A percentile compares a stretch with the other conserved stretches of the same genome.
Conservation (phyloP, 2,797 vertebrate genomes). For the Uromys caudimaculatus region DNA sequence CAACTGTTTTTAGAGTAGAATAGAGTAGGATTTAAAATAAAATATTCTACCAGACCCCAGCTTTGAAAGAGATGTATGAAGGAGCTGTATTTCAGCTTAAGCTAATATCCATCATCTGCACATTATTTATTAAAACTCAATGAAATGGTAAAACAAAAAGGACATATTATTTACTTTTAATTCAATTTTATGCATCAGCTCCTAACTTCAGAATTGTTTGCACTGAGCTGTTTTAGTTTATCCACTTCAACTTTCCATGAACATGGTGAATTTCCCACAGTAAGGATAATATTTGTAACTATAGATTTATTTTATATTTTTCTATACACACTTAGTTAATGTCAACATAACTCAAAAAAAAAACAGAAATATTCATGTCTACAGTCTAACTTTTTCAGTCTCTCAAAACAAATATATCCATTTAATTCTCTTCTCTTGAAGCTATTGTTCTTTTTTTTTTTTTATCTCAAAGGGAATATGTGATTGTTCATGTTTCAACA, state of each 20-base stretch:
- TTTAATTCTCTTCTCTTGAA: not conserved
- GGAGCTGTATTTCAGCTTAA: not conserved
- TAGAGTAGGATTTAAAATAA: not conserved
- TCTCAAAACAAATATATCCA: constrained; percentile 27
- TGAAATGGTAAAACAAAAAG: not conserved
- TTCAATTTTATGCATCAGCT: not conserved
- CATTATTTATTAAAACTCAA: not conserved
- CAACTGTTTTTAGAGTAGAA: not conserved
- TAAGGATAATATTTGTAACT: not conserved
- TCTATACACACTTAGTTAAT: not conserved
- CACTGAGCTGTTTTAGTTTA: not conserved
- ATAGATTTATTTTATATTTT: constrained; percentile 22
- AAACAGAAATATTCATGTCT: not conserved
- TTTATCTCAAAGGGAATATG: constrained; percentile 14
- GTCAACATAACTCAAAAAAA: not conserved
- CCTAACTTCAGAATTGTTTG: not conserved
- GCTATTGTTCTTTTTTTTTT: not conserved
- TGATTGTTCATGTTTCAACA: constrained; percentile 1
- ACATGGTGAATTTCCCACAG: not conserved
- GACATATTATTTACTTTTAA: not conserved
- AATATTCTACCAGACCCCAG: not conserved
- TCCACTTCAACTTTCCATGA: not conserved
- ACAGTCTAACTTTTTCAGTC: not conserved
- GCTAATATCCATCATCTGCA: not conserved
- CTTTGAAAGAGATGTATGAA: not conserved